These are phyloP conservation scores for Lophotis ruficrista DNA, from an alignment of 2,113 vertebrate species.

Conservation along the genomic window DNA sequence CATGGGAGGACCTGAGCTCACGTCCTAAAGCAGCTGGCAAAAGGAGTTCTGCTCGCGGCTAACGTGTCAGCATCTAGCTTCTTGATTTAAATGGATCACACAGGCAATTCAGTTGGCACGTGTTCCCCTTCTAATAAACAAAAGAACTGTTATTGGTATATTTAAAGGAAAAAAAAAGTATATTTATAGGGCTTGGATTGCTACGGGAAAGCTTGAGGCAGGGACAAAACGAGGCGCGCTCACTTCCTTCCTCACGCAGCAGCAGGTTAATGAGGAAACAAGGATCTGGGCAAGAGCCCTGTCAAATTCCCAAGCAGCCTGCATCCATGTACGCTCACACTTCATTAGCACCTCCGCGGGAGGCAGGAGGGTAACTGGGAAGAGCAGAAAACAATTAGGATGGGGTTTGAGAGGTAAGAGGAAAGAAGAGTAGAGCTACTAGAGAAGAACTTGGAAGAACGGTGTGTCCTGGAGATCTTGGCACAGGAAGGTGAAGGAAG, in stretches of 20 bases:
- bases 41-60: neutral
- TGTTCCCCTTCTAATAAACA: neutral
- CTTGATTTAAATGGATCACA: neutral
- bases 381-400: conserved; percentile 25
- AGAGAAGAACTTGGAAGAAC: neutral
- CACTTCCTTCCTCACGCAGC: neutral
- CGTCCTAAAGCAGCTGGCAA: neutral
- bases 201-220: neutral
- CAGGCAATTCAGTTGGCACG: neutral
- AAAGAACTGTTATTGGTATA: conserved; percentile 36
- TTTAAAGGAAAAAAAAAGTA: neutral
- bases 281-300: conserved; percentile 35
- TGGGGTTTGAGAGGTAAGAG: neutral
- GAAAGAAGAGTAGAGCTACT: neutral
- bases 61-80: neutral
- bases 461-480: neutral
- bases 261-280: conserved; percentile 57
- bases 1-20: neutral
- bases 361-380: neutral
- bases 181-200: neutral
- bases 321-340: conserved; percentile 14
- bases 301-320: conserved; percentile 56
- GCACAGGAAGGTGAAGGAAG: neutral
- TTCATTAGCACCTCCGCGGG: conserved; percentile 52
- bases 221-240: neutral